These are phyloP conservation scores for Amphiprion clarkii DNA, from an alignment of 2,797 vertebrate genomes.

Conservation along the genomic window DNA sequence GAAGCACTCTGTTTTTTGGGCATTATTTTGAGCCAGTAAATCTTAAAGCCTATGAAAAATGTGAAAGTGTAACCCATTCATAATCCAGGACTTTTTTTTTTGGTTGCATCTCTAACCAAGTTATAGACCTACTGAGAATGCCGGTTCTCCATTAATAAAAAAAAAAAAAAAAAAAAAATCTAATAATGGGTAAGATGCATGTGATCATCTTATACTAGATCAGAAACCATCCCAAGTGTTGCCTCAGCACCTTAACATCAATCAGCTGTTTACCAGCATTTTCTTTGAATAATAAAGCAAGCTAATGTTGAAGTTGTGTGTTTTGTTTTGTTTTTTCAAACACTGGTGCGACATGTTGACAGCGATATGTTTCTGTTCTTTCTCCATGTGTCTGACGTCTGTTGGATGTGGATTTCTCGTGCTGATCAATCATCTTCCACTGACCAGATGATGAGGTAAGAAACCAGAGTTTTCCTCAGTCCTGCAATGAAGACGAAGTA, in stretches of 20 bases:
- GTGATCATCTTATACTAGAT: neutral
- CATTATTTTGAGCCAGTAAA: neutral
- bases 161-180: neutral
- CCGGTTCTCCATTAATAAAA: neutral
- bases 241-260: neutral
- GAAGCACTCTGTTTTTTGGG: neutral
- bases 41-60: neutral
- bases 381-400: slow-evolving; percentile 48
- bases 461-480: slow-evolving; percentile 50
- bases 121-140: neutral
- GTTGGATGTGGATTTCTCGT: slow-evolving; percentile 42
- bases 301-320: neutral
- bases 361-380: slow-evolving; percentile 46
- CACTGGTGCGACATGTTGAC: slow-evolving; percentile 39
- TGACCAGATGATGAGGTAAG: slow-evolving; percentile 84
- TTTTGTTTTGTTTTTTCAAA: neutral
- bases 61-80: neutral
- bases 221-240: neutral
- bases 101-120: neutral
- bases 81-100: too few species aligned
- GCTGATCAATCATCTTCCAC: slow-evolving; percentile 41
- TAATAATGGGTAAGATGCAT: neutral
- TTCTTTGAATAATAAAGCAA: neutral
- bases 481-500: slow-evolving; percentile 38
- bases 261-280: neutral